A percentile compares a stretch with the other conserved stretches of the same genome.
Evolutionary conservation across 2,113 vertebrate species (phyloP).

Genomic region (Petrocephalus microphthalmus): DNA sequence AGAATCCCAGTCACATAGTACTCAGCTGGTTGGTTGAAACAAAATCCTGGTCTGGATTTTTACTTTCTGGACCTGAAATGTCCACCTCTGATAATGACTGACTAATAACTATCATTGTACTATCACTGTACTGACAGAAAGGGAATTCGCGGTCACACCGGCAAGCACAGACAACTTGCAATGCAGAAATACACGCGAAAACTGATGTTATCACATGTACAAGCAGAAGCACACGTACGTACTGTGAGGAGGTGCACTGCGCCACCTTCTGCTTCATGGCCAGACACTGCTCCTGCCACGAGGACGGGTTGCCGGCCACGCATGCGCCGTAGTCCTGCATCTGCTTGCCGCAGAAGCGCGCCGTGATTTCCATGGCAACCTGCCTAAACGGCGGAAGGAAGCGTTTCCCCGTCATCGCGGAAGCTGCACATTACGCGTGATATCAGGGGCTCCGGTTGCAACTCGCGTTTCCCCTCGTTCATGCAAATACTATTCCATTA

Average conservation of each 20-base stretch:
- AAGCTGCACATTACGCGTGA: not conserved
- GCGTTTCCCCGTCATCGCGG: not conserved
- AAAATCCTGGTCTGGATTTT: no score
- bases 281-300: slow-evolving; percentile 80
- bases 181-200: not conserved
- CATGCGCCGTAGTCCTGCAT: slow-evolving; percentile 81
- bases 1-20: no score
- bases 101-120: not conserved
- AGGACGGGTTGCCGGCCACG: slow-evolving; percentile 73
- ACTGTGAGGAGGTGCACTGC: slow-evolving; percentile 85
- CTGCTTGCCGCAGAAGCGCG: slow-evolving; percentile 73
- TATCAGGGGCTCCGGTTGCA: not conserved
- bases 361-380: slow-evolving; percentile 78
- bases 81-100: not conserved
- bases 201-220: not conserved
- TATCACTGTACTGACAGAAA: not conserved
- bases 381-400: slow-evolving; percentile 62
- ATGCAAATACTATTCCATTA: not conserved
- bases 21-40: no score
- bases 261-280: slow-evolving; percentile 76
- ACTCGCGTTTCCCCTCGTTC: not conserved
- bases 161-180: not conserved
- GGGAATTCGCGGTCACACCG: not conserved
- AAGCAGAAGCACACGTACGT: slow-evolving; percentile 46
- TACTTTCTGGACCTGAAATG: no score